phyloP scores from a whole-genome alignment of 2,113 vertebrate species.

The Triplophysa siluroides region DNA sequence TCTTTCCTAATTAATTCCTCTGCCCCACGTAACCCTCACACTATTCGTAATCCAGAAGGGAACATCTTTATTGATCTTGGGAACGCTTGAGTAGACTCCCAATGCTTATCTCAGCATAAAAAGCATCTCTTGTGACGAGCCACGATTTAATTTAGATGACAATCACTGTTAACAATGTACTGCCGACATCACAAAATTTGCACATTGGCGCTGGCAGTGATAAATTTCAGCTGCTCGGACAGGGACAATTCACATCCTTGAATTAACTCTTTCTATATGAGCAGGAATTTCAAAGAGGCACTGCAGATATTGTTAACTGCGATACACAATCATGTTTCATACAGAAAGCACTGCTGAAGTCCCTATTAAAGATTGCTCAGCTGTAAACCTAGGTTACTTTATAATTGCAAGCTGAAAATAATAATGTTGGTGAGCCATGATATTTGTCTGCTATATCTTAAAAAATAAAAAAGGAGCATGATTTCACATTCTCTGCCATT shows the following conservation, averaged over 20 bases:
- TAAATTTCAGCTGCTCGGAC: conserved; percentile 81
- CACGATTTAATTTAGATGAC: conserved; percentile 98
- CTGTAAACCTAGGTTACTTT: background rate
- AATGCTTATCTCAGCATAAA: conserved; percentile 93
- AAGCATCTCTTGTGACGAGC: conserved; percentile 88
- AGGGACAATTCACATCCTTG: conserved; percentile 67
- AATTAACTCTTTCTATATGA: conserved; percentile 59
- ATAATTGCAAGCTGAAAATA: conserved; percentile 6
- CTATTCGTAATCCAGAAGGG: conserved; percentile 87
- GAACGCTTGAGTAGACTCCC: conserved; percentile 81
- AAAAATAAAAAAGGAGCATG: background rate
- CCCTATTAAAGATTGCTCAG: background rate
- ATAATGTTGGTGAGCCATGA: background rate
- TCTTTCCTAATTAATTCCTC: conserved; percentile 90
- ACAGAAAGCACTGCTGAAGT: background rate
- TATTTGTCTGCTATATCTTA: background rate
- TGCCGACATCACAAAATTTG: conserved; percentile 80
- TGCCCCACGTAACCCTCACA: conserved; percentile 83
- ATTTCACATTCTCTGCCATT: conserved; percentile 43
- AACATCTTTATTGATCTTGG: conserved; percentile 93
- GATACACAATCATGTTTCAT: background rate
- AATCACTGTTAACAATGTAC: conserved; percentile 92
- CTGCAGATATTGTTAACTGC: conserved; percentile 35
- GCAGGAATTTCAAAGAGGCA: conserved; percentile 28
- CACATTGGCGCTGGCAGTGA: conserved; percentile 86